Conservation (phyloP, 2,888 invertebrate genomes). For the Hypomecis atomaria region DNA sequence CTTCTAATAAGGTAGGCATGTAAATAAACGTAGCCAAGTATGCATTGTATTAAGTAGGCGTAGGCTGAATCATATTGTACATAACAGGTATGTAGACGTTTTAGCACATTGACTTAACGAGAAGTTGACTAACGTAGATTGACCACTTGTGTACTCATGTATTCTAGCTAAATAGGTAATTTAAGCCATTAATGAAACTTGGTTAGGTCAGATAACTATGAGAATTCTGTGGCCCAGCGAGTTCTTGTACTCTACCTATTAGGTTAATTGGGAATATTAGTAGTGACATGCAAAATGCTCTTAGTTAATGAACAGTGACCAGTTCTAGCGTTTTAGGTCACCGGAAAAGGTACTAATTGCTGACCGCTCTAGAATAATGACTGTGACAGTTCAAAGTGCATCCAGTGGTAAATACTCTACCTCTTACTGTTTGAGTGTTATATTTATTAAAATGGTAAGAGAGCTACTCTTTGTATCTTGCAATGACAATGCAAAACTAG, state of each 20-base stretch:
- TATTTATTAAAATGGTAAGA: no score
- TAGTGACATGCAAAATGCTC: no score
- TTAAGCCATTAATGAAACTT: constrained; percentile 6
- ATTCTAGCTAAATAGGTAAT: constrained; percentile 9
- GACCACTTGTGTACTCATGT: constrained; percentile 9
- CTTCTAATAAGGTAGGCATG: constrained; percentile 4
- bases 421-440: no score
- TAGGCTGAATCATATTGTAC: constrained; percentile 16
- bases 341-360: no score
- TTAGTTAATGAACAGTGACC: no score
- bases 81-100: not conserved
- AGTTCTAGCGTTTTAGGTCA: no score
- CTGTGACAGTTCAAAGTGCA: no score
- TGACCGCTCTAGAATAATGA: no score
- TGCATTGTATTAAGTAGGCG: not conserved
- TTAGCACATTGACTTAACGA: constrained; percentile 10
- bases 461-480: no score
- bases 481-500: no score
- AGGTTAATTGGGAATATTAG: not conserved
- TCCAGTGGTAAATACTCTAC: no score
- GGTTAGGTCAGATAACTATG: not conserved
- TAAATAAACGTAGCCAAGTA: constrained; percentile 6
- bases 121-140: constrained; percentile 17
- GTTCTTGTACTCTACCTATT: not conserved
- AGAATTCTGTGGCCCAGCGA: constrained; percentile 1